Percentiles rank a stretch among this genome's conserved stretches.
phyloP scores from a whole-genome alignment of 2,113 vertebrate genomes.

The Notarius lentiginosus region DNA sequence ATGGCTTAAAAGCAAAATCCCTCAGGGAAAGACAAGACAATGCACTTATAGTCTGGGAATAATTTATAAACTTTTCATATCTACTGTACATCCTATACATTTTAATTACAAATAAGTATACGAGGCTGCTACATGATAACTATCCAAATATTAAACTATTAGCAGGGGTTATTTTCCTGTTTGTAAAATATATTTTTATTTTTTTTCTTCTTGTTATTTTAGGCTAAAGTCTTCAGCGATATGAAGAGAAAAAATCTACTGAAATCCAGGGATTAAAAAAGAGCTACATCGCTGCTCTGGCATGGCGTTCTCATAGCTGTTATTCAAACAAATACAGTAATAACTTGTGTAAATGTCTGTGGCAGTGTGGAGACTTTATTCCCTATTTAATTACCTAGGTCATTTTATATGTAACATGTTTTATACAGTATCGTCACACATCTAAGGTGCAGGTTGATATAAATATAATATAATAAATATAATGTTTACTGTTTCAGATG shows the following conservation, averaged over 20 bases:
- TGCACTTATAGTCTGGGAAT: neutral
- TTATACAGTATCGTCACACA: neutral
- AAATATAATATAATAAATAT: neutral
- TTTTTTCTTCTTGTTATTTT: neutral
- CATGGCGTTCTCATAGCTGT: neutral
- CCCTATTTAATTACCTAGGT: neutral
- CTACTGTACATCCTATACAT: neutral
- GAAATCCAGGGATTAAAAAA: neutral
- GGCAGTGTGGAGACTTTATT: neutral
- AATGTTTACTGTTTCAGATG: neutral
- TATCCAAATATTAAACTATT: neutral
- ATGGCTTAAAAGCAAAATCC: neutral
- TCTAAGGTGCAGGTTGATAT: neutral
- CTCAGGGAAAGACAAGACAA: neutral
- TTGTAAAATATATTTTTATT: neutral
- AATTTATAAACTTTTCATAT: neutral
- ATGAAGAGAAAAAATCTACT: neutral
- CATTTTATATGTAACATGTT: neutral
- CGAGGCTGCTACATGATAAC: neutral
- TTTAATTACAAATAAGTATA: neutral
- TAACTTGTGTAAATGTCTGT: neutral
- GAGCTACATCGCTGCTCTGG: neutral
- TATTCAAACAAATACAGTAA: neutral
- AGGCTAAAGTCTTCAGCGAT: neutral
- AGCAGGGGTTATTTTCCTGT: neutral